These are phyloP conservation scores for Dendrolimus kikuchii DNA, from an alignment of 1,140 invertebrate genomes.

Conservation along the genomic window DNA sequence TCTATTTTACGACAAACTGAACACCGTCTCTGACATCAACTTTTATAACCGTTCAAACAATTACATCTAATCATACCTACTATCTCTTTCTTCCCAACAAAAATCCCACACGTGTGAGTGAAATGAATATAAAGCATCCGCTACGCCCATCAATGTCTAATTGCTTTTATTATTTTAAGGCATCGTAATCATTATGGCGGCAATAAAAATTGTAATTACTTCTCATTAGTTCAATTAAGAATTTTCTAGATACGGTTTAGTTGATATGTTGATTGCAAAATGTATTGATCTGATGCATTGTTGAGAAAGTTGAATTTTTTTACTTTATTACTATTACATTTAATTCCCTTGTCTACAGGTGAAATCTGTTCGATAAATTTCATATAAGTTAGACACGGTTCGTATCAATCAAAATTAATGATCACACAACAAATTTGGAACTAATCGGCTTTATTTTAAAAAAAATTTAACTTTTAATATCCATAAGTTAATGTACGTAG, in stretches of 20 bases:
- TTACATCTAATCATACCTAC: constrained; percentile 56
- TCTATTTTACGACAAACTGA: constrained; percentile 64
- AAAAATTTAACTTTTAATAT: constrained; percentile 38
- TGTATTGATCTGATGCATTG: constrained; percentile 37
- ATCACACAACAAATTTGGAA: constrained; percentile 56
- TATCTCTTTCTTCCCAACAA: constrained; percentile 27
- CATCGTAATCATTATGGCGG: constrained; percentile 70
- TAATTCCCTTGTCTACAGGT: constrained; percentile 36
- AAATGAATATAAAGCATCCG: constrained; percentile 38
- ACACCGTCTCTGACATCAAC: constrained; percentile 63
- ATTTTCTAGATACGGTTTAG: constrained; percentile 68
- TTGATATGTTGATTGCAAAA: constrained; percentile 62
- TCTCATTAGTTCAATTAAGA: constrained; percentile 72
- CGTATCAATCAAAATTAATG: constrained; percentile 63
- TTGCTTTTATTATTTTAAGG: constrained; percentile 73
- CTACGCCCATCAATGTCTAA: constrained; percentile 68
- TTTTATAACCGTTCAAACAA: constrained; percentile 71
- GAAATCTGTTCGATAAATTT: constrained; percentile 51
- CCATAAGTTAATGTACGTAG: constrained; percentile 32
- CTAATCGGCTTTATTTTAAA: constrained; percentile 50
- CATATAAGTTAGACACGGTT: constrained; percentile 55
- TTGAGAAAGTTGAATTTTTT: constrained; percentile 34
- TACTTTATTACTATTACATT: constrained; percentile 35
- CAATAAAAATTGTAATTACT: constrained; percentile 72
- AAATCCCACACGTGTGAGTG: constrained; percentile 25